Conservation (phyloP, 1,140 invertebrate genomes). For the Drosophila subobscura region DNA sequence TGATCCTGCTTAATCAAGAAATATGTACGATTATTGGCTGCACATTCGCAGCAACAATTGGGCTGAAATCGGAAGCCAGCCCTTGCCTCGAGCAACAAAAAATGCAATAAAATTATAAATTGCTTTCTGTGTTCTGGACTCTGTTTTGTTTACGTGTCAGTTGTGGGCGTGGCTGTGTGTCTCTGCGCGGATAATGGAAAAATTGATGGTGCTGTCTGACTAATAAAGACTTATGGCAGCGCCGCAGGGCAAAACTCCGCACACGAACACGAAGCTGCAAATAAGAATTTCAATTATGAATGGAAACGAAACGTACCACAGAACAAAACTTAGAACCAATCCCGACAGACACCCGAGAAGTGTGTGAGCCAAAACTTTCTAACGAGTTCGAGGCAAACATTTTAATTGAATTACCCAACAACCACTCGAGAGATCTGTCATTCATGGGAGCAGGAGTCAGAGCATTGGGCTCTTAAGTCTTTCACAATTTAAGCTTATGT, state of each 20-base stretch:
- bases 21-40: slow-evolving; percentile 36
- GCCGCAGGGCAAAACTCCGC: slow-evolving; percentile 44
- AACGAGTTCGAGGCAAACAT: slow-evolving; percentile 46
- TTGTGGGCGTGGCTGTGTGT: slow-evolving; percentile 1
- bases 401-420: slow-evolving; percentile 51
- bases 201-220: slow-evolving; percentile 27
- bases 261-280: slow-evolving; percentile 33
- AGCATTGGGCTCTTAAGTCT: slow-evolving; percentile 48
- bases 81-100: not conserved
- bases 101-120: slow-evolving; percentile 27
- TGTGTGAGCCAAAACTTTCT: slow-evolving; percentile 50
- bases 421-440: slow-evolving; percentile 11
- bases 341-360: slow-evolving; percentile 45
- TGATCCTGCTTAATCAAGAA: slow-evolving; percentile 35
- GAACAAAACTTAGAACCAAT: slow-evolving; percentile 1
- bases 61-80: slow-evolving; percentile 22
- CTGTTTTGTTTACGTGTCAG: not conserved
- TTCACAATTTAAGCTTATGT: slow-evolving; percentile 71
- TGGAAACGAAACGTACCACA: not conserved
- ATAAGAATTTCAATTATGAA: slow-evolving; percentile 7
- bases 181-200: not conserved
- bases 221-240: slow-evolving; percentile 28
- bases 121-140: slow-evolving; percentile 3
- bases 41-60: slow-evolving; percentile 7
- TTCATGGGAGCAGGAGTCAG: slow-evolving; percentile 17